A percentile compares a stretch with the other conserved stretches of the same genome.
phyloP scores from a whole-genome alignment of 2,113 vertebrate species.

The Corythornis vintsioides region DNA sequence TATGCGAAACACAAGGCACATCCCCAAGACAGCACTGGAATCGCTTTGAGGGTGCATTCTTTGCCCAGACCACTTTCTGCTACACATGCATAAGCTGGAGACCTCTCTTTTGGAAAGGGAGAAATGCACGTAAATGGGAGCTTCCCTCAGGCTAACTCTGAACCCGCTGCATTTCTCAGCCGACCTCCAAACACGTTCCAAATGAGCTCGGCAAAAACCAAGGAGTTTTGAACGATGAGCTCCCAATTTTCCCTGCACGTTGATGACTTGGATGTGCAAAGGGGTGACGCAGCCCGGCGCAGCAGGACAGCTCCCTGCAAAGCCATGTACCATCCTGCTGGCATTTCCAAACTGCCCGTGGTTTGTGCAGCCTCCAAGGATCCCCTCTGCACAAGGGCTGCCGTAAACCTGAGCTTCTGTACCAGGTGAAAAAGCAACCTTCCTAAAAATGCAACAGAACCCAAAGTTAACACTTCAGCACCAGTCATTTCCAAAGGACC shows the following conservation, averaged over 20 bases:
- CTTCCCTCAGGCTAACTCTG: background rate
- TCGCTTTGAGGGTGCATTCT: background rate
- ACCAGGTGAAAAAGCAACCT: background rate
- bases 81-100: background rate
- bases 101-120: background rate
- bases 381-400: background rate
- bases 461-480: background rate
- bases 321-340: background rate
- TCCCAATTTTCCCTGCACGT: background rate
- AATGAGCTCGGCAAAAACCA: background rate
- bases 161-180: background rate
- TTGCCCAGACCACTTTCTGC: slow-evolving; percentile 9
- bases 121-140: background rate
- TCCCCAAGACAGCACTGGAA: slow-evolving; percentile 28
- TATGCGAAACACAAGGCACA: background rate
- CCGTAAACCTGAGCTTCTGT: background rate
- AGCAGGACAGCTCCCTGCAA: background rate
- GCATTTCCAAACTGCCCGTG: background rate
- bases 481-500: background rate
- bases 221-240: background rate
- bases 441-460: background rate
- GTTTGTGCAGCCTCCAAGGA: background rate
- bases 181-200: background rate
- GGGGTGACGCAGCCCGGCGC: fast-evolving
- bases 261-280: fast-evolving